These are phyloP conservation scores for Ostrea denselamellosa DNA, from an alignment of 1,140 invertebrate genomes.

Conservation along the genomic window DNA sequence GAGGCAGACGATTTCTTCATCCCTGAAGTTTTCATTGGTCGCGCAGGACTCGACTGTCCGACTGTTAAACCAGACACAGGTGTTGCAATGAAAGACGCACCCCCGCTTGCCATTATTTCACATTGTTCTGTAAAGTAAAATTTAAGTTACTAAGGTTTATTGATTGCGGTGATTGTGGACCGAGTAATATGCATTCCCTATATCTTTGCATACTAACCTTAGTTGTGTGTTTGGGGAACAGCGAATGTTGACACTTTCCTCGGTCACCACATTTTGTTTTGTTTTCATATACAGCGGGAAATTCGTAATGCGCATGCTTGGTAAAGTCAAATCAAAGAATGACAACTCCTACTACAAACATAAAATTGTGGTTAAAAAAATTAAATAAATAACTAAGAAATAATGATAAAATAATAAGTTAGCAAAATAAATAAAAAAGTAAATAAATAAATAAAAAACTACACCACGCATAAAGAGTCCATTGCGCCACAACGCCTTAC, in stretches of 20 bases:
- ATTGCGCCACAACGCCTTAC: no score
- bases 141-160: neutral
- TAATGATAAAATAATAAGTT: neutral
- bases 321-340: neutral
- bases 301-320: constrained; percentile 16
- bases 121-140: constrained; percentile 9
- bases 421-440: no score
- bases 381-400: no score
- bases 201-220: neutral
- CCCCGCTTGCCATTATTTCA: constrained; percentile 32
- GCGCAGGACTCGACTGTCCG: neutral
- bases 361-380: no score
- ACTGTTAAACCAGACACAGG: neutral
- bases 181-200: neutral
- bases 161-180: neutral
- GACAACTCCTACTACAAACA: neutral
- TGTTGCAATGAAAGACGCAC: constrained; percentile 26
- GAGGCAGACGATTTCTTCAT: constrained; percentile 58
- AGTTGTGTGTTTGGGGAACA: neutral
- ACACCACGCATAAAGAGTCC: no score
- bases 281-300: constrained; percentile 39
- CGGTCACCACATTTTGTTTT: constrained; percentile 37
- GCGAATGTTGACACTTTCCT: constrained; percentile 12
- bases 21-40: neutral
- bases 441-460: no score